Evolutionary conservation across 30 jellyfish, hydroid and myxozoan species (phyloP).

Genomic region (Catostylus mosaicus): DNA sequence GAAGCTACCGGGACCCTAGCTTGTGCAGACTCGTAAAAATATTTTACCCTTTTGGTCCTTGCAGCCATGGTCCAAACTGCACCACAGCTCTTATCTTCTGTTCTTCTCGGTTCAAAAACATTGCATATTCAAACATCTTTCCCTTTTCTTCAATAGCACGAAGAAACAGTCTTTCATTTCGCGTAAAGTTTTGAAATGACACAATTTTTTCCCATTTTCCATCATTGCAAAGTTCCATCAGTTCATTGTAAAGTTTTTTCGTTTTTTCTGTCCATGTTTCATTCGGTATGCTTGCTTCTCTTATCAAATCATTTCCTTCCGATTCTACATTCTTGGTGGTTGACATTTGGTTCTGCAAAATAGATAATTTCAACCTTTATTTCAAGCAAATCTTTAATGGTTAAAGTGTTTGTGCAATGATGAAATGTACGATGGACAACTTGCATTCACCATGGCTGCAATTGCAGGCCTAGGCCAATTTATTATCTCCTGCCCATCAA

Average conservation of each 20-base stretch:
- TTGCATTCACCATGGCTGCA: too few species aligned
- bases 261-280: conserved; percentile 62
- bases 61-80: conserved; percentile 82
- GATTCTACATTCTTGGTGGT: background rate
- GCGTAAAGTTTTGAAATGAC: conserved; percentile 28
- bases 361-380: too few species aligned
- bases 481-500: too few species aligned
- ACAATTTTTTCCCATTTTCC: conserved; percentile 60
- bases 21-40: background rate
- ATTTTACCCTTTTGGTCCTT: conserved; percentile 69
- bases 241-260: conserved; percentile 40
- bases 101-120: conserved; percentile 62
- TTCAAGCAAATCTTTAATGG: too few species aligned
- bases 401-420: too few species aligned
- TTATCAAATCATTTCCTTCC: background rate
- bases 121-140: conserved; percentile 69
- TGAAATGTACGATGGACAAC: too few species aligned
- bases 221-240: conserved; percentile 46
- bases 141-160: conserved; percentile 58
- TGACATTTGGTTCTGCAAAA: conserved; percentile 1
- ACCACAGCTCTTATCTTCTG: conserved; percentile 51
- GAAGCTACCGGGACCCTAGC: background rate
- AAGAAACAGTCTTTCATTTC: conserved; percentile 30
- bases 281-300: conserved; percentile 72
- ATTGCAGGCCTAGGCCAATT: too few species aligned